Conservation (phyloP, 2,797 vertebrate species). For the Hippopotamyrus pictus region DNA sequence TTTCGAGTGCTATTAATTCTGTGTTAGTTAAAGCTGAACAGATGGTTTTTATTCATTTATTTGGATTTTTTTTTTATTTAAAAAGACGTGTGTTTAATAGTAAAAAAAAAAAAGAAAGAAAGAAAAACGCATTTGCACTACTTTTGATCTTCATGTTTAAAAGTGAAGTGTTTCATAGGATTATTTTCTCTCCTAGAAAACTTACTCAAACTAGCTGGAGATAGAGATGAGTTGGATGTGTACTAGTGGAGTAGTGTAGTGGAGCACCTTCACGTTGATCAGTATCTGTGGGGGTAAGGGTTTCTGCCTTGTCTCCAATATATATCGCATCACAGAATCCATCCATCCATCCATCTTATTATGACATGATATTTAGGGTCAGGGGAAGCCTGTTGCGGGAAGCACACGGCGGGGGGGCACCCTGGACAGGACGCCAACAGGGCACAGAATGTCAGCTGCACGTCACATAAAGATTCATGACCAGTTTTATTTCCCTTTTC, state of each 20-base stretch:
- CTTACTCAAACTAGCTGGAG: background rate
- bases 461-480: background rate
- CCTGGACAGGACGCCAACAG: background rate
- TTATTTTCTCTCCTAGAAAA: slow-evolving; percentile 16
- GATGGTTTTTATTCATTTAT: slow-evolving; percentile 60
- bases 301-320: background rate
- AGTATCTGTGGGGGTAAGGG: background rate
- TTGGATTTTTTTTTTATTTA: slow-evolving; percentile 45
- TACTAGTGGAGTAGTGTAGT: background rate
- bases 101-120: slow-evolving; percentile 36
- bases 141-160: slow-evolving; percentile 32
- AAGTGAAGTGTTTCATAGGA: slow-evolving; percentile 29
- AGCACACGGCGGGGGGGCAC: background rate
- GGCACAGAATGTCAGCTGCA: background rate
- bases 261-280: background rate
- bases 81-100: slow-evolving; percentile 12
- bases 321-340: background rate
- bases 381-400: background rate
- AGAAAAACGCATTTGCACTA: slow-evolving; percentile 32
- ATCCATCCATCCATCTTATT: background rate
- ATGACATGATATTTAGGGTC: background rate
- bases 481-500: background rate
- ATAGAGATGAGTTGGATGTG: background rate
- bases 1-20: slow-evolving; percentile 92
- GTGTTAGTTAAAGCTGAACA: slow-evolving; percentile 87